Percentiles rank a stretch among this genome's conserved stretches.
These are phyloP conservation scores for Corythaixoides concolor DNA, from an alignment of 2,113 vertebrate species.

Conservation along the genomic window DNA sequence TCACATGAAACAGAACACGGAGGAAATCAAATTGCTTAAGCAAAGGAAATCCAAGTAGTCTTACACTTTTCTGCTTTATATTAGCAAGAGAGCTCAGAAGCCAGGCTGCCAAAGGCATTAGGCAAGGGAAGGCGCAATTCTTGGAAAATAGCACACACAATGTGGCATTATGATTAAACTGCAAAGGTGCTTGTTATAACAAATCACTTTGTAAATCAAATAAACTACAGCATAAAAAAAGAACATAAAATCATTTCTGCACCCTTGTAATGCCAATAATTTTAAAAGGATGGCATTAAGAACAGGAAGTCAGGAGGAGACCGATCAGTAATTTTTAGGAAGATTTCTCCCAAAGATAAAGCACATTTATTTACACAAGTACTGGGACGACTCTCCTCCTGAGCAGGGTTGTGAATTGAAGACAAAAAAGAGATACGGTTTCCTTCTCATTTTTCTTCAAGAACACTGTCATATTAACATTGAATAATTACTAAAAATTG, in stretches of 20 bases:
- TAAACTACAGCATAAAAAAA: slow-evolving; percentile 68
- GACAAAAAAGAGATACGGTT: slow-evolving; percentile 59
- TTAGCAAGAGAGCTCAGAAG: background rate
- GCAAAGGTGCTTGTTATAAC: slow-evolving; percentile 74
- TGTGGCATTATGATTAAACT: slow-evolving; percentile 70
- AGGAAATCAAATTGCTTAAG: slow-evolving; percentile 56
- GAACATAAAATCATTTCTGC: slow-evolving; percentile 61
- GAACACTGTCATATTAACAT: slow-evolving; percentile 76
- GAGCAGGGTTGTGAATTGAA: slow-evolving; percentile 64
- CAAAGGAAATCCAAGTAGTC: slow-evolving; percentile 28
- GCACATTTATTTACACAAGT: slow-evolving; percentile 71
- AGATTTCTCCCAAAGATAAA: slow-evolving; percentile 69
- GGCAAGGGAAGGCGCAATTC: slow-evolving; percentile 25
- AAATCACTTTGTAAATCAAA: slow-evolving; percentile 77
- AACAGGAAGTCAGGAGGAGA: slow-evolving; percentile 46
- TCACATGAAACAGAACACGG: slow-evolving; percentile 47
- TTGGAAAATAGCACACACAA: slow-evolving; percentile 54
- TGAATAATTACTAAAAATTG: slow-evolving; percentile 78
- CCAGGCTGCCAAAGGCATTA: slow-evolving; percentile 60
- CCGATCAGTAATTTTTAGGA: slow-evolving; percentile 59
- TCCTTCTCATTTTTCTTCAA: slow-evolving; percentile 75
- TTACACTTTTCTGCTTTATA: slow-evolving; percentile 11
- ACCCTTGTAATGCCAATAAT: slow-evolving; percentile 72
- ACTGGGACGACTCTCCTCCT: slow-evolving; percentile 60
- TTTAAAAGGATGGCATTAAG: slow-evolving; percentile 65